Base-by-base conservation (phyloP, 1,140 invertebrate genomes). In the Brachionus asplanchnoidis region DNA sequence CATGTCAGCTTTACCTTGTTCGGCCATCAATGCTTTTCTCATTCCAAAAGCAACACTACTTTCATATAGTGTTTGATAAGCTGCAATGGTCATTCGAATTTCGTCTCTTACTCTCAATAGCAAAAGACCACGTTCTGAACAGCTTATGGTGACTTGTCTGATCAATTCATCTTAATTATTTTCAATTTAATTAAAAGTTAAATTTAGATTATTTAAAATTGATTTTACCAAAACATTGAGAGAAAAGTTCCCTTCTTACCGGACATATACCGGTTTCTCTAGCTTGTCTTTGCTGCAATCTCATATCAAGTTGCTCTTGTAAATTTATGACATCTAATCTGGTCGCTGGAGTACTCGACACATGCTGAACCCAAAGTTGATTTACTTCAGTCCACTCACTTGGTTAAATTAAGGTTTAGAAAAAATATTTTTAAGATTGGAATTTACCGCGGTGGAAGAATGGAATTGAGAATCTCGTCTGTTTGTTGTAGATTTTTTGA, bases 21-120 rank as follows among this genome's bases (percentile, higher is more conserved):
- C 92, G 7, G 91, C 93, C 90, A 95, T 94, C 75, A 98, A 90
- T n/a, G 97, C 95, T 92, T 99, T 99, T 60, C 97, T 93, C 92
- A 99, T 95, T 36, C 97, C 97, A 89, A 98, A 99, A 5, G 96
- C 96, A 78, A 98, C 95, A 84, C 96, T 96, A 89, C 95, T 98
- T 89, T 98, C 97, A 89, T 99, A 98, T 0, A 99, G 91, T 0
- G 95, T 95, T 92, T 93, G 93, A 88, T 97, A 99, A 1, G 97
- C 95, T 87, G 95, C 93, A 88, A 98, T 94, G 0, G 97, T 98
- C 93, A 99, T 97, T 85, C 93, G 92, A 75, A 98, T 93, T 91
- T 99, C 97, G 89, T 99, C 96, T 26, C 97, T 91, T 0, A 99
- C 94, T 87, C 97, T 91, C 26, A 98, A 89, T 12, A 99, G 90